Evolutionary conservation across 2,888 invertebrate genomes (phyloP), one percentile per base, ranked within the genome.

Genomic region (Cybosia mesomella): DNA sequence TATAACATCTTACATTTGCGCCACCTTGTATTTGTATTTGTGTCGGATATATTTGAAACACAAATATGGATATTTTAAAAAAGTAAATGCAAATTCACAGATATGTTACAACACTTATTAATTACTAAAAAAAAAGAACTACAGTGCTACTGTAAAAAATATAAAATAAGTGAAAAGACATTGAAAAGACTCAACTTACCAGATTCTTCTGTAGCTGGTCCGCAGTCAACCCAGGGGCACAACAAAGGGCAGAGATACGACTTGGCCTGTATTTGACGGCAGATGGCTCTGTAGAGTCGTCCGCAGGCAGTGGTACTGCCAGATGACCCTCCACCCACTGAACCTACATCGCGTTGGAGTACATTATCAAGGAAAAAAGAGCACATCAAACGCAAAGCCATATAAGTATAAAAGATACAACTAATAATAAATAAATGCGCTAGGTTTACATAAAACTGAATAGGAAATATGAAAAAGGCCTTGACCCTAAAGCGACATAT

Each of bases 181-280:
- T 18, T 24, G 11, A 43, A 22, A 21, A 61, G 28, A 13, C 11
- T 24, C 4, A 58, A 68, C 91, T 79, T 85, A 96, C 96, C 96
- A 63, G 97, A 97, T 81, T 97, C 97, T 76, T 98, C 96, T 15
- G 98, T 98, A 43, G 98, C 98, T 3, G 98, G 98, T 49, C 98
- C 98, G 62, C 96, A 96, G 88, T 98, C 98, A 0, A 98, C 97
- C 98, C 98, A 98, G 0, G 98, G 98, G 88, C 98, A 97, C 76
- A 98, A 95, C 1, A 97, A 97, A 1, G 98, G 98, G 87, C 98
- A 98, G 67, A 98, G 93, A 89, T 98, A 98, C 36, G 98, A 97
- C 83, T 97, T 96, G n/a, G 96, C 96, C 92, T 97, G 95, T 66
- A 98, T 87, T 75, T 96, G 95, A 28, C 97, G 95, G 64, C 95